These are phyloP conservation scores for Catalaphyllia jardinei DNA, from an alignment of 64 coral and sea anemone genomes.

Conservation along the genomic window DNA sequence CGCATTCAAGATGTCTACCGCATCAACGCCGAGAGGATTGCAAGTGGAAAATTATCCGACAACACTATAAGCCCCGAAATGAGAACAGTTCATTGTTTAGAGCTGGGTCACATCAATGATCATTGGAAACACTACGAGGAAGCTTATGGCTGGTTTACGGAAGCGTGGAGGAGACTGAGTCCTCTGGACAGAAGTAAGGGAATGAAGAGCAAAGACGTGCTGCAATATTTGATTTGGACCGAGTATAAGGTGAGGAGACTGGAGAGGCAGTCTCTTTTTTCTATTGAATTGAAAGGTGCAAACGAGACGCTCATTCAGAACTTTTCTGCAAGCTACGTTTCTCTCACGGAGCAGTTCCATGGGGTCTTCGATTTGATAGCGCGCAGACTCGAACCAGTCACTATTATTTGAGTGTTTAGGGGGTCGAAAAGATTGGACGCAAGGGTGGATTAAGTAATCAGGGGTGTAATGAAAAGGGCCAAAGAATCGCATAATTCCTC, in stretches of 20 bases:
- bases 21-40: conserved; percentile 68
- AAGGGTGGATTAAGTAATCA: no score
- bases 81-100: conserved; percentile 78
- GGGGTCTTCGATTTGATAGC: no score
- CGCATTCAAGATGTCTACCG: conserved; percentile 92
- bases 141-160: conserved; percentile 72
- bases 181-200: conserved; percentile 55
- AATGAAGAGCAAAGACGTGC: conserved; percentile 53
- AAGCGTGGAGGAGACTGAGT: conserved; percentile 66
- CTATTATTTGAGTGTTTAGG: no score
- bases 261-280: neutral
- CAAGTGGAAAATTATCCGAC: conserved; percentile 63
- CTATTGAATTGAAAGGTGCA: no score
- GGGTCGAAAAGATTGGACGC: no score
- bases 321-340: no score
- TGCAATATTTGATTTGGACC: conserved; percentile 88
- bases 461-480: no score
- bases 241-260: conserved; percentile 81
- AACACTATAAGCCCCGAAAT: conserved; percentile 63
- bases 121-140: conserved; percentile 52
- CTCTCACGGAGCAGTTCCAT: no score
- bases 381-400: no score
- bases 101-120: conserved; percentile 72
- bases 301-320: no score
- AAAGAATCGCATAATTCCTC: no score